Base-by-base conservation (phyloP, 2,888 invertebrate genomes). In the Agrotis puta region DNA sequence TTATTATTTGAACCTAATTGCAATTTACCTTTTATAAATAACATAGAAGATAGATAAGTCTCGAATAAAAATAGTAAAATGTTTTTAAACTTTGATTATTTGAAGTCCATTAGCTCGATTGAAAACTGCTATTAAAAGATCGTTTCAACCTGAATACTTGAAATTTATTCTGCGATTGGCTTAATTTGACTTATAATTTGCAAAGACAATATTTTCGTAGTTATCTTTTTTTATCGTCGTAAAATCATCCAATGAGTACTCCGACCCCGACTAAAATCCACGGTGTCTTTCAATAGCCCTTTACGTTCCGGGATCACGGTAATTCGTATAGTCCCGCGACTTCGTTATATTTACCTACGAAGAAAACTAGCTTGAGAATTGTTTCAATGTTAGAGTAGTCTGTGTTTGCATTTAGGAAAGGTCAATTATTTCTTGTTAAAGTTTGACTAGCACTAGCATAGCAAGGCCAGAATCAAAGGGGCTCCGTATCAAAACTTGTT, bases 171-270 rank as follows among this genome's bases (percentile, higher is more conserved):
- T 16, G 13, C 6, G 9, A 67, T 14, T 56, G 16, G 7, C 20
- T 33, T 4, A n/a, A 33, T 51, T 45, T 47, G 13, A 2, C n/a
- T 22, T 70, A 13, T 18, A 18, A 74, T 73, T 27, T 22, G 3
- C 16, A 48, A 48, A 69, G 13, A 56, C 6, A 47, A 73, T 53
- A 47, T 48, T 74, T 54, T 27, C 20, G 18, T 14, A 54, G 13
- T 39, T 24, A 33, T 39, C n/a, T n/a, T n/a, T n/a, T n/a, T n/a
- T n/a, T n/a, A n/a, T n/a, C n/a, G n/a, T n/a, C n/a, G n/a, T n/a
- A n/a, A n/a, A n/a, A n/a, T n/a, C n/a, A n/a, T n/a, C n/a, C n/a
- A n/a, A n/a, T n/a, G n/a, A n/a, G n/a, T n/a, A n/a, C n/a, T n/a
- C n/a, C n/a, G n/a, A n/a, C n/a, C n/a, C n/a, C n/a, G n/a, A n/a